Evolutionary conservation across 2,113 vertebrate genomes (phyloP), one percentile per base, ranked within the genome.

Genomic region (Phalacrocorax aristotelis): DNA sequence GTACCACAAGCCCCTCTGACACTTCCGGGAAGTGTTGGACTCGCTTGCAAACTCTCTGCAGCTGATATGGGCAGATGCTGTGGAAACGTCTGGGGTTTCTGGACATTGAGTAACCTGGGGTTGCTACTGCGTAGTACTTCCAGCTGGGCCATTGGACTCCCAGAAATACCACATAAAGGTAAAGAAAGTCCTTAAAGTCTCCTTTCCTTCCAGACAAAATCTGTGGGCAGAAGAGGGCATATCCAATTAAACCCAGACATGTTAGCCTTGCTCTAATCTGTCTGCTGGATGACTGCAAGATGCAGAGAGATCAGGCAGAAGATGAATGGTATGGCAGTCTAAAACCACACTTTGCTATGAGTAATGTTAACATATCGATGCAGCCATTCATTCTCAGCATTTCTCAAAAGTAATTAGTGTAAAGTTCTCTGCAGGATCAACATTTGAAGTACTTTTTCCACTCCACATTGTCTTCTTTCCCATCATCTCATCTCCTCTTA

Each of bases 261-360:
- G 83, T 92, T 92, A 66, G 68, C 64, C 42, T 57, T 77, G 58
- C 68, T 92, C 58, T 90, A 30, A 77, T 93, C 58, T 96, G 85
- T 88, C 77, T 92, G 83, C 62, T 96, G 86, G 23, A 46, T 90
- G 88, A 80, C 71, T 95, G 93, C 75, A 93, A 90, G 83, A 92
- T 83, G 86, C 55, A 90, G 78, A 71, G 83, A 89, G 85, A 90
- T 95, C 70, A 90, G 66, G 94, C 70, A 83, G 91, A 72, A 80
- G 75, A 89, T 74, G 80, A 95, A 77, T 81, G 49, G 34, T 92
- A 54, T 76, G 76, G 71, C 80, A 88, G 88, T 66, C 54, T 80
- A 61, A 95, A 96, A 61, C 88, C 89, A 92, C 83, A 49, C 40
- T 87, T 88, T 69, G 38, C 83, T 80, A 40, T 93, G 94, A 90